phyloP scores from a whole-genome alignment of 2,797 vertebrate genomes.

The Diplodus sargus region DNA sequence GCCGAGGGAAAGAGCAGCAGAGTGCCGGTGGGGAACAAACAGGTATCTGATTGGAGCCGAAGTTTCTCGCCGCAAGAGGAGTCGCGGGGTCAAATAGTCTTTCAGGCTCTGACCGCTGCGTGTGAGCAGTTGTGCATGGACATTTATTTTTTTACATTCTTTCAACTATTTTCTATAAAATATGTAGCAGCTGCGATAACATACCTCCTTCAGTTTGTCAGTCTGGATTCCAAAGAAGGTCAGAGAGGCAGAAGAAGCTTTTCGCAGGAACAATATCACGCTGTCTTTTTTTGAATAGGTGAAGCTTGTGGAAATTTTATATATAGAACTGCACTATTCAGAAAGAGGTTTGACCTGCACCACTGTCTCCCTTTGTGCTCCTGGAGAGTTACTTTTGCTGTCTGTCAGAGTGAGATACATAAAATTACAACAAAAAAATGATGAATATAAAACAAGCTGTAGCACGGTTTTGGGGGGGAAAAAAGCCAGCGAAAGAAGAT shows the following conservation, averaged over 20 bases:
- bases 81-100: slow-evolving; percentile 36
- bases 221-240: not conserved
- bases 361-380: slow-evolving; percentile 10
- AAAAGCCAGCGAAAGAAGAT: slow-evolving; percentile 39
- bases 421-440: slow-evolving; percentile 38
- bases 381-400: slow-evolving; percentile 33
- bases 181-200: not conserved
- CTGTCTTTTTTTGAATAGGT: slow-evolving; percentile 5
- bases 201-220: not conserved
- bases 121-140: not conserved
- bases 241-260: not conserved
- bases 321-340: not conserved
- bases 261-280: not conserved
- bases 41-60: slow-evolving; percentile 51
- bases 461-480: not conserved
- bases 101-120: not conserved
- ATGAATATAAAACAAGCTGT: slow-evolving; percentile 28
- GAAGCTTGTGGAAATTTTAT: not conserved
- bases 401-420: slow-evolving; percentile 38
- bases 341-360: slow-evolving; percentile 15
- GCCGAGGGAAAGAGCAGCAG: slow-evolving; percentile 46
- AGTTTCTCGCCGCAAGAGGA: slow-evolving; percentile 35
- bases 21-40: slow-evolving; percentile 36
- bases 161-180: not conserved
- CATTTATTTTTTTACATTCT: not conserved